Evolutionary conservation across 2,888 invertebrate species (phyloP).

Genomic region (Sphaerolaimus hirsutus): DNA sequence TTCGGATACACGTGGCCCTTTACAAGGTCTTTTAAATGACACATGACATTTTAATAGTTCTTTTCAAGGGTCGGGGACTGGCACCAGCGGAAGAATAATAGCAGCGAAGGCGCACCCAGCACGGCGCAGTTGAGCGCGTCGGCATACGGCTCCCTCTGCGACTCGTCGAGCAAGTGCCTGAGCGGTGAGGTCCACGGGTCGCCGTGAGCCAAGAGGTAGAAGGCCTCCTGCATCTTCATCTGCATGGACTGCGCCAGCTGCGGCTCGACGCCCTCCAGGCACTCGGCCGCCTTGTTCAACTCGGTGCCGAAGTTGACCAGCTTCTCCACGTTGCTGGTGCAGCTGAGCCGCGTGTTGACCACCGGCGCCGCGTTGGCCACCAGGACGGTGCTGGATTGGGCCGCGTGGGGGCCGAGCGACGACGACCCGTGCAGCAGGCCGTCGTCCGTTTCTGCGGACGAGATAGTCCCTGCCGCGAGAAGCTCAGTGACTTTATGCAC

Average conservation of each 20-base stretch:
- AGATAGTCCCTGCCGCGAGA: no score
- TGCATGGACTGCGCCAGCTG: neutral
- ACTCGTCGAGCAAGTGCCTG: constrained; percentile 80
- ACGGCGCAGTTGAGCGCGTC: constrained; percentile 90
- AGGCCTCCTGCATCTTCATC: constrained; percentile 50
- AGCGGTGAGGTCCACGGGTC: constrained; percentile 93
- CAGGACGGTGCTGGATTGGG: neutral
- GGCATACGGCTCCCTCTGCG: constrained; percentile 75
- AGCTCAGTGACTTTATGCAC: no score
- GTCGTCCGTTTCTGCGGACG: no score
- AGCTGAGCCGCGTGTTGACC: neutral
- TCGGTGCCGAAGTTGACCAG: constrained; percentile 83
- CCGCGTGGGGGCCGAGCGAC: no score
- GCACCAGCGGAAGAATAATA: no score
- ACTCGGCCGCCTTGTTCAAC: constrained; percentile 32
- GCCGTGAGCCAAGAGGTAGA: constrained; percentile 83
- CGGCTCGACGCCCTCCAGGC: neutral
- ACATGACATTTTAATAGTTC: no score
- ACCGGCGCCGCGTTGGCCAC: constrained; percentile 8
- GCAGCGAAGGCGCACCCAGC: constrained; percentile 65
- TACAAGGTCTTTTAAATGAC: no score
- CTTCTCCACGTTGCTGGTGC: constrained; percentile 43
- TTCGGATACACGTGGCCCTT: no score
- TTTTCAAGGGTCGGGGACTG: no score
- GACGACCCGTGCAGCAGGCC: no score